Conservation (phyloP, 1,140 invertebrate species). For the Zaprionus africanus region DNA sequence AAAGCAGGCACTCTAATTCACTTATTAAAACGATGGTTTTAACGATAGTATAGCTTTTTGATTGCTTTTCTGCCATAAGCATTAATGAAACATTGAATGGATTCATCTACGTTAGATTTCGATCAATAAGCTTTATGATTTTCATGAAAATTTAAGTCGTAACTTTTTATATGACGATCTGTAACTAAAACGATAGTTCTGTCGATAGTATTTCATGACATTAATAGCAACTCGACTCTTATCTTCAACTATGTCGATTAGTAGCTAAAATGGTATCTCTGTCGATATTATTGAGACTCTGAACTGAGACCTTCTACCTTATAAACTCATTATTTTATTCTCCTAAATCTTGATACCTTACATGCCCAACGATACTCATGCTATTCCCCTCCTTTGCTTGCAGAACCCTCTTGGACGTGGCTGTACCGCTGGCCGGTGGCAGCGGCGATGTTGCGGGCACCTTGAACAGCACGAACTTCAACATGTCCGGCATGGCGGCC, state of each 20-base stretch:
- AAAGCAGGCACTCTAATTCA: background rate
- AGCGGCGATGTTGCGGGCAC: slow-evolving; percentile 32
- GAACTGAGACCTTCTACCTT: too few relatives aligned
- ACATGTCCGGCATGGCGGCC: slow-evolving; percentile 17
- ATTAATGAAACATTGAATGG: too few relatives aligned
- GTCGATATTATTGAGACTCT: background rate
- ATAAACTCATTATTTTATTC: background rate
- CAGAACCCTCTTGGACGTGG: slow-evolving; percentile 57
- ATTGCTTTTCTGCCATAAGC: too few relatives aligned
- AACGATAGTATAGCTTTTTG: background rate
- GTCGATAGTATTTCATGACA: background rate
- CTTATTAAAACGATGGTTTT: background rate
- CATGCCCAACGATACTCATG: background rate
- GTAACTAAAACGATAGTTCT: background rate
- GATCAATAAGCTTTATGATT: too few relatives aligned
- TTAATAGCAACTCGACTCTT: too few relatives aligned
- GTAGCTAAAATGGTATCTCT: background rate
- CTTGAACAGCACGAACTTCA: slow-evolving; percentile 22
- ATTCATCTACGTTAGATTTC: too few relatives aligned
- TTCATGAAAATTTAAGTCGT: background rate
- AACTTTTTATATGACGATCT: background rate
- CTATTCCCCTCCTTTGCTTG: slow-evolving; percentile 3
- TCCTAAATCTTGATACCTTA: background rate
- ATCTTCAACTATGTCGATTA: background rate
- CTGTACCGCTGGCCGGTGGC: slow-evolving; percentile 52